These are phyloP conservation scores for Oncorhynchus gorbuscha DNA, from an alignment of 2,113 vertebrate species.

Conservation along the genomic window DNA sequence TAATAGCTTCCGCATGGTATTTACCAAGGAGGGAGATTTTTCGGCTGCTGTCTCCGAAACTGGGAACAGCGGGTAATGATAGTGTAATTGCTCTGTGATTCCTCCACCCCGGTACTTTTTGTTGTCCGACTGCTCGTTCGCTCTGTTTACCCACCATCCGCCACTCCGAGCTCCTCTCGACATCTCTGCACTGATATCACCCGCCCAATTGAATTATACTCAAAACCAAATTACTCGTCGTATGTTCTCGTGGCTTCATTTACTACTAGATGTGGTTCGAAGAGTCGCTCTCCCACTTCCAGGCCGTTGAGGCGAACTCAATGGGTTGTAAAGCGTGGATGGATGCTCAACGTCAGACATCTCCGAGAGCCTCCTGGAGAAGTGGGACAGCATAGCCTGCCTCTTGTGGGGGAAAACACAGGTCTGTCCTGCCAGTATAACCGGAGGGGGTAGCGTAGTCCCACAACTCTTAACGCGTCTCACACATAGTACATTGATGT, in stretches of 20 bases:
- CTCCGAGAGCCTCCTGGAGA: slow-evolving; percentile 15
- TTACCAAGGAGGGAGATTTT: not conserved
- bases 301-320: slow-evolving; percentile 5
- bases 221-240: slow-evolving; percentile 44
- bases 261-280: slow-evolving; percentile 20
- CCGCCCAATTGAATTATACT: slow-evolving; percentile 52
- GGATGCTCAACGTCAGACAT: slow-evolving; percentile 13
- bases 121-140: slow-evolving; percentile 30
- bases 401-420: no score
- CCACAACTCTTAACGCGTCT: no score
- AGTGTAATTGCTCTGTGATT: slow-evolving; percentile 43
- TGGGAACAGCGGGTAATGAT: slow-evolving; percentile 47
- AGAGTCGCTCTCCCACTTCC: slow-evolving; percentile 16
- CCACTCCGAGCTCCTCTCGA: not conserved
- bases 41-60: slow-evolving; percentile 42
- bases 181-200: slow-evolving; percentile 3
- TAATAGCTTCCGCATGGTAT: not conserved
- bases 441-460: slow-evolving; percentile 15
- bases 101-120: slow-evolving; percentile 16
- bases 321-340: slow-evolving; percentile 20
- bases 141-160: slow-evolving; percentile 30
- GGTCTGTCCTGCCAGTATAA: not conserved
- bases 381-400: slow-evolving; percentile 2
- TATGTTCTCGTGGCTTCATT: slow-evolving; percentile 41
- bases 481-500: not conserved